Percentiles rank a stretch among this genome's conserved stretches.
phyloP scores from a whole-genome alignment of 2,888 invertebrate species.

The Trichacis sp. region DNA sequence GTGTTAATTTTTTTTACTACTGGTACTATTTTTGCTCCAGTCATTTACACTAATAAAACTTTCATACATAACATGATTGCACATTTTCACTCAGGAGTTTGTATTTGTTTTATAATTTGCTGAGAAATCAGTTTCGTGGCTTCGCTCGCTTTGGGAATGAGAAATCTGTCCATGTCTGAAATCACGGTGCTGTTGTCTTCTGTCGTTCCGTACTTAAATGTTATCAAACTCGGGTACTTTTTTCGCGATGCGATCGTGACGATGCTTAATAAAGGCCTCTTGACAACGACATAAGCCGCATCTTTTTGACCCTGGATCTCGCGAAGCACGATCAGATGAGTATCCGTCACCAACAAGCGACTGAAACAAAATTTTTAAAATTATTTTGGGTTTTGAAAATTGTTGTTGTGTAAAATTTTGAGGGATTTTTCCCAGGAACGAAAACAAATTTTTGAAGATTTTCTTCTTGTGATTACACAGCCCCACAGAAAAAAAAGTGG shows the following conservation, averaged over 20 bases:
- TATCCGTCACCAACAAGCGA: constrained; percentile 86
- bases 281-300: constrained; percentile 86
- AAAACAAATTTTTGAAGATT: no score
- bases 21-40: not conserved
- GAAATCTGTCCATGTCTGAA: constrained; percentile 91
- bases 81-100: constrained; percentile 59
- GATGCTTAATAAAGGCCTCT: constrained; percentile 89
- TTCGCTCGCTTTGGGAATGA: constrained; percentile 91
- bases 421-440: no score
- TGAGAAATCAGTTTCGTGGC: constrained; percentile 91
- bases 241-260: constrained; percentile 98
- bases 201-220: constrained; percentile 93
- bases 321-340: constrained; percentile 87
- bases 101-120: constrained; percentile 81
- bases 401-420: no score
- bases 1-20: not conserved
- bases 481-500: no score
- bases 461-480: no score
- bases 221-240: constrained; percentile 94
- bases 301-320: constrained; percentile 83
- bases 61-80: constrained; percentile 24
- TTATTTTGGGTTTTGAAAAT: not conserved
- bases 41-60: not conserved
- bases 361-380: constrained; percentile 71
- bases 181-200: constrained; percentile 82